Percentiles rank a stretch among this genome's conserved stretches.
phyloP scores from a whole-genome alignment of 92 coral and sea anemone genomes.

The Isaurus tuberculatus region DNA sequence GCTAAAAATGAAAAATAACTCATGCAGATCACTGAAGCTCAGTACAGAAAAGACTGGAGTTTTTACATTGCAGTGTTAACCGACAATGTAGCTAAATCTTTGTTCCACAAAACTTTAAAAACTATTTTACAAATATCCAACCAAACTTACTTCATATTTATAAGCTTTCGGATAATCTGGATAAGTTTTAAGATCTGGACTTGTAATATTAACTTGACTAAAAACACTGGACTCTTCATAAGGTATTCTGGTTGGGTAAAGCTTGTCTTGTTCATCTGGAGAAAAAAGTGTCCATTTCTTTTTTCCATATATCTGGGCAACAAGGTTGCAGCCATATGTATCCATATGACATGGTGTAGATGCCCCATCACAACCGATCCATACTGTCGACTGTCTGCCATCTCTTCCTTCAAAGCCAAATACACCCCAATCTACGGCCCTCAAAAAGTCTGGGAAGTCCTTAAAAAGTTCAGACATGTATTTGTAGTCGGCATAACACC shows the following conservation, averaged over 20 bases:
- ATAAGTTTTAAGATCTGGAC: slow-evolving; percentile 75
- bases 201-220: slow-evolving; percentile 76
- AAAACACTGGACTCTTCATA: slow-evolving; percentile 99
- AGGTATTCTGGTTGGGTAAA: slow-evolving; percentile 95
- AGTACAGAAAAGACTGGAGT: too few relatives aligned
- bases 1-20: too few relatives aligned
- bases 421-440: slow-evolving; percentile 77
- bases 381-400: slow-evolving; percentile 94
- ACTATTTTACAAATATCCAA: too few relatives aligned
- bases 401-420: slow-evolving; percentile 88
- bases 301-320: slow-evolving; percentile 92
- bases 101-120: too few relatives aligned
- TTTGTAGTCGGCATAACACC: slow-evolving; percentile 99
- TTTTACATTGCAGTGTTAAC: too few relatives aligned
- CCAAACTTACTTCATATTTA: slow-evolving; percentile 80
- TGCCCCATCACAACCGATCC: slow-evolving; percentile 95
- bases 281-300: slow-evolving; percentile 93
- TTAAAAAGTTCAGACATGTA: slow-evolving; percentile 90
- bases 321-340: slow-evolving; percentile 96
- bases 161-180: slow-evolving; percentile 73
- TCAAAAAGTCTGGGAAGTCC: slow-evolving; percentile 71
- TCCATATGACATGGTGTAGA: slow-evolving; percentile 95
- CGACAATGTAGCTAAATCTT: too few relatives aligned
- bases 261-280: slow-evolving; percentile 72
- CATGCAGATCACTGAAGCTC: too few relatives aligned